Conservation (phyloP, 2,113 vertebrate genomes). For the Oostethus manadensis region DNA sequence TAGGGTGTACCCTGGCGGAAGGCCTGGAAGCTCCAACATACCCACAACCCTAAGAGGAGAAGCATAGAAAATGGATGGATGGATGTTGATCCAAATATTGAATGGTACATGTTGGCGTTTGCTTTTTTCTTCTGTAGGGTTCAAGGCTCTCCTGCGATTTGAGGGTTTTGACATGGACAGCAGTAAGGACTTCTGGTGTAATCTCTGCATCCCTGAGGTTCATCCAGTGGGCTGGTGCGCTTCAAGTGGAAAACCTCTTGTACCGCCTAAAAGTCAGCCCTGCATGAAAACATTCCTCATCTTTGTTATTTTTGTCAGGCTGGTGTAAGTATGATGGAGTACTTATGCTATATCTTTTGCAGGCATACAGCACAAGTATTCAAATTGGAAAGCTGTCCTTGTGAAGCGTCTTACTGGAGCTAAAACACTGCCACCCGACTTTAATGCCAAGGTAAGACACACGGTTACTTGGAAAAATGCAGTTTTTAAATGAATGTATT, state of each 20-base stretch:
- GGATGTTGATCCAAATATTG: too few species aligned
- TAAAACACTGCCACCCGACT: constrained; percentile 97
- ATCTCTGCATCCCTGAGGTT: constrained; percentile 88
- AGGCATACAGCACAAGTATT: constrained; percentile 97
- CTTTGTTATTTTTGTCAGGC: not conserved
- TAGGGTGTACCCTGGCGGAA: too few species aligned
- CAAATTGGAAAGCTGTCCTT: constrained; percentile 98
- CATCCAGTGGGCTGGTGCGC: constrained; percentile 98
- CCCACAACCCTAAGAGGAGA: too few species aligned
- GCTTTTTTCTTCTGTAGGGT: constrained; percentile 73
- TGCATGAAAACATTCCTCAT: not conserved
- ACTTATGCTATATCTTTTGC: not conserved
- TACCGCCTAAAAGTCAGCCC: constrained; percentile 87
- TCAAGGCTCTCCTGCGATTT: constrained; percentile 90
- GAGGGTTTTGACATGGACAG: constrained; percentile 95
- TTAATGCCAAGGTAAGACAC: constrained; percentile 84
- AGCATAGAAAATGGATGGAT: too few species aligned
- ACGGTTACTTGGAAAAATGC: too few species aligned
- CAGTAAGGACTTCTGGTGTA: constrained; percentile 94
- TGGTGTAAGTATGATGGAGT: not conserved
- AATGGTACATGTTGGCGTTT: not conserved
- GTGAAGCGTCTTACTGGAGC: constrained; percentile 98
- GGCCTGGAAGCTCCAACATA: too few species aligned
- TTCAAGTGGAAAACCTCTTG: constrained; percentile 90
- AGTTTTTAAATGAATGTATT: too few species aligned